Conservation (phyloP, 1,140 invertebrate genomes). For the Probaryconus sp. region DNA sequence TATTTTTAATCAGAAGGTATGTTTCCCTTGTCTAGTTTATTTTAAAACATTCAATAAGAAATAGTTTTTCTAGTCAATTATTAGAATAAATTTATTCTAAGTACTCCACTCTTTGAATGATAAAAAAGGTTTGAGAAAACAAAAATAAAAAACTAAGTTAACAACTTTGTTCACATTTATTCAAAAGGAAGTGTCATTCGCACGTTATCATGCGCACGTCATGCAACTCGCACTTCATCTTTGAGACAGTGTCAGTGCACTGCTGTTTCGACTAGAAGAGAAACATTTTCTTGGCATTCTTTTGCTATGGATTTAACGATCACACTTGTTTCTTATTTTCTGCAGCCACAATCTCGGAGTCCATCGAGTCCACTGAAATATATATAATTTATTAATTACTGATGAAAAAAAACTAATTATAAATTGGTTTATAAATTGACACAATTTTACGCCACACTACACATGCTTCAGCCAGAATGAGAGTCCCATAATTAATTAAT, state of each 20-base stretch:
- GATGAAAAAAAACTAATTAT: too few species aligned
- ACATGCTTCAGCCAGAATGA: too few species aligned
- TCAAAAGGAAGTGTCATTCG: conserved; percentile 50
- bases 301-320: conserved; percentile 19
- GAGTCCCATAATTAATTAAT: too few species aligned
- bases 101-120: conserved; percentile 13
- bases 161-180: conserved; percentile 53
- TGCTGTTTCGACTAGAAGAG: conserved; percentile 59
- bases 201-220: conserved; percentile 37
- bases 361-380: conserved; percentile 52
- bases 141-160: conserved; percentile 32
- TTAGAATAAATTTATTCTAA: too few species aligned
- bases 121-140: conserved; percentile 29
- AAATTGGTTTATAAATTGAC: too few species aligned
- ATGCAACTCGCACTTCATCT: conserved; percentile 46
- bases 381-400: conserved; percentile 10
- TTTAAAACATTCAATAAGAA: too few species aligned
- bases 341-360: conserved; percentile 23
- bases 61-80: too few species aligned
- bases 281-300: conserved; percentile 53
- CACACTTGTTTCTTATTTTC: conserved; percentile 56
- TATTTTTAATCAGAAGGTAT: too few species aligned
- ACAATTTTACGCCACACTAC: too few species aligned
- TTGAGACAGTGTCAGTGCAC: conserved; percentile 50
- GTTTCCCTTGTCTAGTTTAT: too few species aligned